These are phyloP conservation scores for Pteropus alecto DNA, from an alignment of 2,113 vertebrate genomes.

Conservation along the genomic window DNA sequence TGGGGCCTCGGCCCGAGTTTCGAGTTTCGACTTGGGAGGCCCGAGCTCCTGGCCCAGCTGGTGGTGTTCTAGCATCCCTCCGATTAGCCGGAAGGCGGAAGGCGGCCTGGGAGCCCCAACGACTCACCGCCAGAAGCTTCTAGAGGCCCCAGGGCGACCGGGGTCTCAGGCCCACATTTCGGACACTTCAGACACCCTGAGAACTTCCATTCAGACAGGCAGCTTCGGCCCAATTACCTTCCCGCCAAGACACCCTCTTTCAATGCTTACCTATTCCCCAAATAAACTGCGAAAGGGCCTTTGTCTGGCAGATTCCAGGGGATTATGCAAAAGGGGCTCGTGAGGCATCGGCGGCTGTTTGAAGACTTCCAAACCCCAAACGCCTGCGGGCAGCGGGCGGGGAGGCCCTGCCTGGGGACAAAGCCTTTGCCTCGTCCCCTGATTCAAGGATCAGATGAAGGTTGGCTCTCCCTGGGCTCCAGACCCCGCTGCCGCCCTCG, in stretches of 20 bases:
- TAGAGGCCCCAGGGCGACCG: not conserved
- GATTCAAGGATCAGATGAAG: not conserved
- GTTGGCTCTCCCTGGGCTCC: not conserved
- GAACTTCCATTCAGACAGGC: constrained; percentile 20
- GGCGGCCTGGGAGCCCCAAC: not conserved
- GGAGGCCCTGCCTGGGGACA: not conserved
- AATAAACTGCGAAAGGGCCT: constrained; percentile 74
- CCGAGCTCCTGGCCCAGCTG: not conserved
- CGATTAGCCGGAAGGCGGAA: too few relatives aligned
- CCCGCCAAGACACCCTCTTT: constrained; percentile 74
- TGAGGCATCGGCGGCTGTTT: constrained; percentile 33
- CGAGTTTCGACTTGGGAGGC: rapidly evolving
- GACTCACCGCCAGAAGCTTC: not conserved
- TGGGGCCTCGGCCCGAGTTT: not conserved
- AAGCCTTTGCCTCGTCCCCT: not conserved
- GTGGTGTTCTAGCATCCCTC: not conserved
- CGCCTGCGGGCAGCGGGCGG: rapidly evolving
- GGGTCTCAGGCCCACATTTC: constrained; percentile 16
- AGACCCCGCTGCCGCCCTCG: not conserved
- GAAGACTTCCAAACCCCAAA: not conserved
- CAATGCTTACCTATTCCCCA: constrained; percentile 78
- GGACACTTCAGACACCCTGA: not conserved
- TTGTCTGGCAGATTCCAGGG: constrained; percentile 79
- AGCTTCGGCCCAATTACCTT: constrained; percentile 78
- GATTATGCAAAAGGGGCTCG: constrained; percentile 79